Percentiles rank a stretch among this genome's conserved stretches.
Conservation (phyloP, 2,113 vertebrate genomes). For the Erythrolamprus reginae region DNA sequence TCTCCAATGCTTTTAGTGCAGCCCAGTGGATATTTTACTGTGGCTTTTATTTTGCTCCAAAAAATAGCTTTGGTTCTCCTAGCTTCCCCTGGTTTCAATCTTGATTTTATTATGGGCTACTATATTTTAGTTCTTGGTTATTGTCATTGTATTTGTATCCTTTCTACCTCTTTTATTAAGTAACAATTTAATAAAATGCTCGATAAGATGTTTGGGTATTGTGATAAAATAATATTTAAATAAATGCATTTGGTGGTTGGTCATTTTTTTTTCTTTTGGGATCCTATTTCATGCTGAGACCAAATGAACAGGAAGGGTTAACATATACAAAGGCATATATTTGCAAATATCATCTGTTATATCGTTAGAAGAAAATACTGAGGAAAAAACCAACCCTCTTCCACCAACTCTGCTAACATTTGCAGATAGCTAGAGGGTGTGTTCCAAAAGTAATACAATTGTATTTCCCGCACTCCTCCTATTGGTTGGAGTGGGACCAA, state of each 20-base stretch:
- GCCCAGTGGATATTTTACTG: neutral
- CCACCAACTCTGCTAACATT: conserved; percentile 1
- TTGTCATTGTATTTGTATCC: neutral
- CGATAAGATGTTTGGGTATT: neutral
- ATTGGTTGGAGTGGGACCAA: no score
- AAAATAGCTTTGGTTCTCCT: neutral
- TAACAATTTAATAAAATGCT: neutral
- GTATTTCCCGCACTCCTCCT: no score
- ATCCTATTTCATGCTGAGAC: neutral
- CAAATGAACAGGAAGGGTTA: conserved; percentile 5
- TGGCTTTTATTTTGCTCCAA: neutral
- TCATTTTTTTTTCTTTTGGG: neutral
- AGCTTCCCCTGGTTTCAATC: neutral
- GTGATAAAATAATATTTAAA: neutral
- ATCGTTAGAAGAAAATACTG: conserved; percentile 9
- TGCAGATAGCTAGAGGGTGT: conserved; percentile 38
- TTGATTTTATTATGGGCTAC: neutral
- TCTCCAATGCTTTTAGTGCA: neutral
- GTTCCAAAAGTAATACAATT: no score
- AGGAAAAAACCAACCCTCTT: conserved; percentile 15
- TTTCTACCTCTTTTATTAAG: neutral
- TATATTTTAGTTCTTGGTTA: neutral
- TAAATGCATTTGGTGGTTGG: neutral
- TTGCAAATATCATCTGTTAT: neutral
- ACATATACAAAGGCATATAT: neutral